A percentile compares a stretch with the other conserved stretches of the same genome.
Evolutionary conservation across 2,113 vertebrate genomes (phyloP).

Genomic region (Apeltes quadracus): DNA sequence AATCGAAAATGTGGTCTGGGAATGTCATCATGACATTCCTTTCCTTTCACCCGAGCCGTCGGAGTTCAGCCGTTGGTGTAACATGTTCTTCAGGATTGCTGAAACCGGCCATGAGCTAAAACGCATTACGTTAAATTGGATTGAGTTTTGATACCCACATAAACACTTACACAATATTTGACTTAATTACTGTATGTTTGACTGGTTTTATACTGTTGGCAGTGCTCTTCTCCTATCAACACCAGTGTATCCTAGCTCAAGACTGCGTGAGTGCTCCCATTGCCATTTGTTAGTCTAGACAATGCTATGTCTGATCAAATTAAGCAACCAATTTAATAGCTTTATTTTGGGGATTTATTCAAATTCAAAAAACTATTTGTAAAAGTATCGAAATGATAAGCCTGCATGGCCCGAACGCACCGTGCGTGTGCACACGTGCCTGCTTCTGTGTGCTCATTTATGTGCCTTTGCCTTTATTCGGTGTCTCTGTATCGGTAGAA

Average conservation of each 20-base stretch:
- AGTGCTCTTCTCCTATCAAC: not conserved
- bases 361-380: not conserved
- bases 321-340: not conserved
- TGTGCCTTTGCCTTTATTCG: conserved; percentile 24
- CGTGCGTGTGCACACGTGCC: conserved; percentile 2
- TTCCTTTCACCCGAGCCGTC: conserved; percentile 5
- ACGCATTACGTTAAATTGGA: no score
- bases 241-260: not conserved
- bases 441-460: no score
- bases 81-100: not conserved
- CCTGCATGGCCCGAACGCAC: not conserved
- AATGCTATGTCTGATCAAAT: not conserved
- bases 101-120: not conserved
- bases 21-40: conserved; percentile 16
- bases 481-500: conserved; percentile 42
- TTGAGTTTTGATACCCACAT: not conserved
- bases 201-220: not conserved
- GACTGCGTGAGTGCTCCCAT: not conserved
- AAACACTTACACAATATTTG: not conserved
- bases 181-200: not conserved
- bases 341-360: not conserved
- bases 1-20: conserved; percentile 14
- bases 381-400: not conserved
- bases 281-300: not conserved
- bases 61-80: not conserved